Evolutionary conservation across 2,113 vertebrate genomes (phyloP).

Genomic region (Brachyistius frenatus): DNA sequence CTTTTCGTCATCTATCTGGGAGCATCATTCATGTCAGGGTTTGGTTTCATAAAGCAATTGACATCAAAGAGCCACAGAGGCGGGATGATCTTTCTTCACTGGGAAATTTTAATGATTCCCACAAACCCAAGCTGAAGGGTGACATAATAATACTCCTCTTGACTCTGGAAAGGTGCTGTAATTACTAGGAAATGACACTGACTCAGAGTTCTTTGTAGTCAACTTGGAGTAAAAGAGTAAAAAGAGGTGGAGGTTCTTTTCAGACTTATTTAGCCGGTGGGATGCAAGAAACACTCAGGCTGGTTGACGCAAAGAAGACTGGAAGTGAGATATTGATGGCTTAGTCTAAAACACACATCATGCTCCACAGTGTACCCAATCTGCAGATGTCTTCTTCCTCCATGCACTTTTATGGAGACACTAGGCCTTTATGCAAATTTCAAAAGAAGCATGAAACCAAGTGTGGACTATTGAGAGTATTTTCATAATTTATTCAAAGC

Average conservation of each 20-base stretch:
- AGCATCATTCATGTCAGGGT: conserved; percentile 32
- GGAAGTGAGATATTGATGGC: background rate
- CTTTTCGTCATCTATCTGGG: conserved; percentile 41
- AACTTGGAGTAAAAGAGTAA: background rate
- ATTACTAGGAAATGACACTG: conserved; percentile 43
- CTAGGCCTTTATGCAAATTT: too few species aligned
- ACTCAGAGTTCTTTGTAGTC: conserved; percentile 34
- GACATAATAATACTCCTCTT: conserved; percentile 40
- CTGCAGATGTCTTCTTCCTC: too few species aligned
- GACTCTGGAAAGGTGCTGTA: conserved; percentile 36
- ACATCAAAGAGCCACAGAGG: conserved; percentile 58
- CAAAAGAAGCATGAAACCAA: too few species aligned
- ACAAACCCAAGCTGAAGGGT: conserved; percentile 36
- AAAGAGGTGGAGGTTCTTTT: background rate
- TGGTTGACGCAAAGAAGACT: background rate
- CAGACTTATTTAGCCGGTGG: background rate
- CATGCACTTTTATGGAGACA: too few species aligned
- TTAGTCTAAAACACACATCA: background rate
- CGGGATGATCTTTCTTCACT: conserved; percentile 32
- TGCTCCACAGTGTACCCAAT: too few species aligned
- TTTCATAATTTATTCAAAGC: too few species aligned
- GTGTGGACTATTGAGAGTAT: too few species aligned
- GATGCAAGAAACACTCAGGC: background rate
- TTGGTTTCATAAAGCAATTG: conserved; percentile 38
- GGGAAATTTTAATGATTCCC: conserved; percentile 37